Conservation (phyloP, 30 jellyfish, hydroid and myxozoan genomes). For the Chironex yamaguchii region DNA sequence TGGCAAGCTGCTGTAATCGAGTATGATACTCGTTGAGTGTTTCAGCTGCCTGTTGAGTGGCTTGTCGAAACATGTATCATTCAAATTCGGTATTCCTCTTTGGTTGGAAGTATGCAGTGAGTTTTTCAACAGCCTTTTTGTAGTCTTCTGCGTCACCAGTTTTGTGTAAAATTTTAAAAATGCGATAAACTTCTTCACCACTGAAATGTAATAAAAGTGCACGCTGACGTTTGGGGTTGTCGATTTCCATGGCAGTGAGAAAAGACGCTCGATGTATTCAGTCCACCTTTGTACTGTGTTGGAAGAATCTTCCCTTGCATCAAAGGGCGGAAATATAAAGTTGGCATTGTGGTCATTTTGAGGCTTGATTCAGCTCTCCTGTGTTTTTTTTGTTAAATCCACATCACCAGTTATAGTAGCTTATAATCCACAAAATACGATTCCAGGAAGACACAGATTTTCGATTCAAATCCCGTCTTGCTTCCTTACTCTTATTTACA, state of each 20-base stretch:
- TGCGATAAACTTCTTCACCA: constrained; percentile 6
- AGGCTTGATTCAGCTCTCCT: too few relatives aligned
- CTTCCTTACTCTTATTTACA: too few relatives aligned
- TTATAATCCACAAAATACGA: too few relatives aligned
- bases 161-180: constrained; percentile 19
- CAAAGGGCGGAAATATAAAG: too few relatives aligned
- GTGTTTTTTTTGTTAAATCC: too few relatives aligned
- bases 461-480: too few relatives aligned
- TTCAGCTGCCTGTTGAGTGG: neutral
- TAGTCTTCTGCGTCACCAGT: constrained; percentile 35
- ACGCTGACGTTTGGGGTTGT: neutral
- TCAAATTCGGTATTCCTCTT: constrained; percentile 16
- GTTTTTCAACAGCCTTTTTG: constrained; percentile 3
- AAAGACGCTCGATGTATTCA: too few relatives aligned
- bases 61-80: constrained; percentile 14
- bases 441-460: too few relatives aligned
- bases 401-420: too few relatives aligned
- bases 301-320: too few relatives aligned
- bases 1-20: neutral
- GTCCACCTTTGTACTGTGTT: too few relatives aligned
- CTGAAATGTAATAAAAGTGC: neutral
- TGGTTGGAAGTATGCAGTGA: constrained; percentile 12
- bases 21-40: constrained; percentile 18
- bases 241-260: neutral
- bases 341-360: too few relatives aligned